A percentile compares a stretch with the other conserved stretches of the same genome.
phyloP scores from a whole-genome alignment of 2,797 vertebrate genomes.

The Streptopelia turtur region DNA sequence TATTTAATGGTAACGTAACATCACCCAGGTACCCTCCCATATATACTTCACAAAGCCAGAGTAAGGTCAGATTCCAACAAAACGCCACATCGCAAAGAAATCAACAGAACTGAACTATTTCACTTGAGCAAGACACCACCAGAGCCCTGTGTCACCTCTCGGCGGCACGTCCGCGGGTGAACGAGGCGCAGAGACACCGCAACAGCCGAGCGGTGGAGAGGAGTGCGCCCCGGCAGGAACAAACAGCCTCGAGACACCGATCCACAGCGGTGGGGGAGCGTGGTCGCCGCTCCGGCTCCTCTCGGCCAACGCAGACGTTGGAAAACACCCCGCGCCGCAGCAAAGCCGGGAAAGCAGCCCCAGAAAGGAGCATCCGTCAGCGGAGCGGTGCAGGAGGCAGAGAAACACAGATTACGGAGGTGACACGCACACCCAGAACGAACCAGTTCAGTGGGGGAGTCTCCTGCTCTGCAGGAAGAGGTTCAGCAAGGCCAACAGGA shows the following conservation, averaged over 20 bases:
- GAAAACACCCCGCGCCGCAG: not conserved
- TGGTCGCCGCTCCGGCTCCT: not conserved
- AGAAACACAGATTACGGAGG: accelerated
- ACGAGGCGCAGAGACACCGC: not conserved
- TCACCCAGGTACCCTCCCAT: not conserved
- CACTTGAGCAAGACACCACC: not conserved
- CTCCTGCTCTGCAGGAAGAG: not conserved
- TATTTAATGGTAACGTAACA: not conserved
- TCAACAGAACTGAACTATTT: not conserved
- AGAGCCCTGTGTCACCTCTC: not conserved
- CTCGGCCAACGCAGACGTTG: not conserved
- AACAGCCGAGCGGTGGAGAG: not conserved
- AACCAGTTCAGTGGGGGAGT: accelerated
- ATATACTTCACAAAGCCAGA: not conserved
- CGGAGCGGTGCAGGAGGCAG: not conserved
- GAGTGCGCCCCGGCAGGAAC: not conserved
- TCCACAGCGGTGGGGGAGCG: not conserved
- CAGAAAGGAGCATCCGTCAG: accelerated
- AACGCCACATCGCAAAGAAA: accelerated
- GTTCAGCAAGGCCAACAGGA: not conserved
- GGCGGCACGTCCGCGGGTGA: not conserved
- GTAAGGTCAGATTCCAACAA: not conserved
- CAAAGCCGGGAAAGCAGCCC: not conserved
- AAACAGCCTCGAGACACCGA: not conserved
- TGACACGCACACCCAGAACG: not conserved